A percentile compares a stretch with the other conserved stretches of the same genome.
These are phyloP conservation scores for Chloroclystis v-ata DNA, from an alignment of 2,888 invertebrate species.

Conservation along the genomic window DNA sequence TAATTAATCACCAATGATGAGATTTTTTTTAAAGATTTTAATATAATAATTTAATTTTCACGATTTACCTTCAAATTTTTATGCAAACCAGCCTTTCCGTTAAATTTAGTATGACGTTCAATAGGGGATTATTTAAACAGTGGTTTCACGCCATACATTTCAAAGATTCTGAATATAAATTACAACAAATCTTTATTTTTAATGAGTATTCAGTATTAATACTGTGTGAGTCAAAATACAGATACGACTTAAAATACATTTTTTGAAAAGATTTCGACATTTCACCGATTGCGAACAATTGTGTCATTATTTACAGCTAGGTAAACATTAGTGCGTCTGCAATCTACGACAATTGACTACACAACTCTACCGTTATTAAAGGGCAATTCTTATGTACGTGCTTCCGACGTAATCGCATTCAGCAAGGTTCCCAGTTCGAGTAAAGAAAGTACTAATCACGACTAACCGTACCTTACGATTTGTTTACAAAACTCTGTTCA, in stretches of 20 bases:
- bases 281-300: conserved; percentile 51
- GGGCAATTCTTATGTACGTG: conserved; percentile 70
- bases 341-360: conserved; percentile 69
- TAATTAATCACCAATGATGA: too few relatives aligned
- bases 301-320: conserved; percentile 74
- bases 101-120: too few relatives aligned
- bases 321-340: conserved; percentile 58
- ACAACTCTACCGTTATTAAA: conserved; percentile 67
- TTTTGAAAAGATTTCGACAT: conserved; percentile 27
- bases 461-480: conserved; percentile 39
- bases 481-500: conserved; percentile 35
- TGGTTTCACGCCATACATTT: too few relatives aligned
- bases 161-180: too few relatives aligned
- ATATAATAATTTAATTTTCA: too few relatives aligned
- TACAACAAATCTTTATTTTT: too few relatives aligned
- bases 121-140: too few relatives aligned
- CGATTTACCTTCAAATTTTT: too few relatives aligned
- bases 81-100: too few relatives aligned
- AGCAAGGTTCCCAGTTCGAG: conserved; percentile 44
- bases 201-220: too few relatives aligned
- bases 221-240: too few relatives aligned
- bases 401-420: conserved; percentile 62
- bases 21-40: background rate
- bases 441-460: conserved; percentile 40
- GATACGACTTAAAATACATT: too few relatives aligned